Evolutionary conservation across 2,113 vertebrate genomes (phyloP).

Genomic region (Vombatus ursinus): DNA sequence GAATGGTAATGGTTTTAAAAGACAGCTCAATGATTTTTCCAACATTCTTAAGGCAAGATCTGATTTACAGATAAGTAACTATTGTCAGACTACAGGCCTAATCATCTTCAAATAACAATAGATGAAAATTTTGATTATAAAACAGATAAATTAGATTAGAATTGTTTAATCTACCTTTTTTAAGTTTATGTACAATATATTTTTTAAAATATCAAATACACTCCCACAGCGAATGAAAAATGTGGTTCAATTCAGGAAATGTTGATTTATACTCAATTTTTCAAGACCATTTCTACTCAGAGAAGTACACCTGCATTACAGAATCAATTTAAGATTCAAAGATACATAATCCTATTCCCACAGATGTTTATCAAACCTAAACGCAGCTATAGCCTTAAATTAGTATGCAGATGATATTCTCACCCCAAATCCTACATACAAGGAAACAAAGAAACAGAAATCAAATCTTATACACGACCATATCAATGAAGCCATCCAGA

Average conservation of each 20-base stretch:
- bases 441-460: not conserved
- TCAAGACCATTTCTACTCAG: not conserved
- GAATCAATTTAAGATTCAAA: not conserved
- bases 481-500: not conserved
- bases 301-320: not conserved
- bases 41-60: no score
- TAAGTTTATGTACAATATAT: no score
- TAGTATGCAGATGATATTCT: not conserved
- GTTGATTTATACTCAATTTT: not conserved
- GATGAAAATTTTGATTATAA: no score
- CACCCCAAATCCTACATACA: not conserved
- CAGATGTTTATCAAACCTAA: not conserved
- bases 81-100: no score
- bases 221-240: not conserved
- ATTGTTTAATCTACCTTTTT: no score
- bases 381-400: not conserved
- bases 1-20: no score
- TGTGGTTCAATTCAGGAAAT: not conserved
- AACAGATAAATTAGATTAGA: no score
- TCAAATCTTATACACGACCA: not conserved
- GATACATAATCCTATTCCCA: not conserved
- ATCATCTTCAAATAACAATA: no score
- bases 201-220: no score
- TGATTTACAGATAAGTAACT: not conserved
- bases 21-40: no score